Evolutionary conservation across 2,888 invertebrate genomes (phyloP), one percentile per base, ranked within the genome.

Genomic region (Scaptomyza reducta): DNA sequence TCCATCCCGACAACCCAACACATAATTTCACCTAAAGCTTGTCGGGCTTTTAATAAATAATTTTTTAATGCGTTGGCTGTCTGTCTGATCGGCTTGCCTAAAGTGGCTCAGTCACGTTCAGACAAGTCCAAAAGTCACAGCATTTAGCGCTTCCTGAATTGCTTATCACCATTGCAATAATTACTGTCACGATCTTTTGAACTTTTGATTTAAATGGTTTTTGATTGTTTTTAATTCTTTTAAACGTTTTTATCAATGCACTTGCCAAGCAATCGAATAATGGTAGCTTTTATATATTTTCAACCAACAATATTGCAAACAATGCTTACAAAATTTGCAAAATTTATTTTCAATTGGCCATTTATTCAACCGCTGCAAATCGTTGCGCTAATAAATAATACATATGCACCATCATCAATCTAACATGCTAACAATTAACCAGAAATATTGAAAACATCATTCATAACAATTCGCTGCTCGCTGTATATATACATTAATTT

Each of bases 41-140:
- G 56, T 47, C 33, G 54, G 46, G 66, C 73, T 85, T 85, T 75
- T 73, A 87, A 82, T 82, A 77, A 87, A 86, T 82, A 64, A 82
- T 86, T 69, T 77, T 63, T 71, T 71, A 79, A 86, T 76, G 67
- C 67, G 63, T 49, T 49, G 33, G 6, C 18, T 49, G 6, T 18
- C n/a, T 64, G 54, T 44, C 69, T 68, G 62, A 9, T 14, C 51
- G 56, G 45, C 25, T 27, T 11, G 55, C 64, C 50, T 51, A 51
- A 65, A 44, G 64, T 60, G 66, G 59, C 57, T 70, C 85, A 70
- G 41, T 58, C 75, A 73, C 31, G 60, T 14, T 14, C 61, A 59
- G 65, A 22, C 29, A 31, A 51, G 50, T 61, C 42, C 42, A 53
- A 61, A 54, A 58, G 57, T 38, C 60, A 54, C 16, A 55, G 25